A percentile compares a stretch with the other conserved stretches of the same genome.
Conservation (phyloP, 2,888 invertebrate genomes). For the Athetis lepigone region DNA sequence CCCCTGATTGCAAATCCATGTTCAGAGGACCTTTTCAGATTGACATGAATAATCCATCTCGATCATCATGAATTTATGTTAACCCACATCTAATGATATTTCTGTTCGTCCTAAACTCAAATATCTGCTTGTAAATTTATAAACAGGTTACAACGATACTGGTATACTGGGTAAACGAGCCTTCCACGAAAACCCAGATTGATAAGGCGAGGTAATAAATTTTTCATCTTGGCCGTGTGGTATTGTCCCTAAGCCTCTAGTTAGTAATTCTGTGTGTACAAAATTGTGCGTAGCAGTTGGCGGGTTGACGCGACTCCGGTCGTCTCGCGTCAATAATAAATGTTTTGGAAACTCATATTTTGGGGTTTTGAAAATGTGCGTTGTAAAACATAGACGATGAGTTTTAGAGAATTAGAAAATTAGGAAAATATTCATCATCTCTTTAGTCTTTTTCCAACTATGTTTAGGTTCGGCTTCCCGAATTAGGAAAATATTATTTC, state of each 20-base stretch:
- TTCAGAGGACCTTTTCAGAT: not conserved
- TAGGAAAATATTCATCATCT: not conserved
- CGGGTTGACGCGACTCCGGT: slow-evolving; percentile 35
- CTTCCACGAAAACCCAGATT: slow-evolving; percentile 29
- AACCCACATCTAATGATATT: slow-evolving; percentile 15
- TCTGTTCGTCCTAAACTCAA: slow-evolving; percentile 9
- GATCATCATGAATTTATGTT: slow-evolving; percentile 33
- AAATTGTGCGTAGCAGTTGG: slow-evolving; percentile 51
- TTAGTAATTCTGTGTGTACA: slow-evolving; percentile 63
- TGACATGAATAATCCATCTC: slow-evolving; percentile 22
- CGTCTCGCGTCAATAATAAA: slow-evolving; percentile 47
- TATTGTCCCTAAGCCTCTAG: slow-evolving; percentile 54
- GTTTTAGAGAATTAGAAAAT: not conserved
- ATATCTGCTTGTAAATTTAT: slow-evolving; percentile 51
- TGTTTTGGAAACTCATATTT: slow-evolving; percentile 39
- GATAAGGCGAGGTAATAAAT: slow-evolving; percentile 61
- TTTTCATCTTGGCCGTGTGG: slow-evolving; percentile 51
- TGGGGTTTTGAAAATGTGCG: slow-evolving; percentile 8
- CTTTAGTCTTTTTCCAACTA: not conserved
- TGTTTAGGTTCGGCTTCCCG: no score
- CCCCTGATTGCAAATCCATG: slow-evolving; percentile 9
- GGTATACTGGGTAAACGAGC: slow-evolving; percentile 41
- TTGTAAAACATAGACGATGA: not conserved
- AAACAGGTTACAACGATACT: slow-evolving; percentile 32
- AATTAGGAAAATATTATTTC: no score